These are phyloP conservation scores for Phyllotis vaccarum DNA, from an alignment of 2,797 vertebrate species.

Conservation along the genomic window DNA sequence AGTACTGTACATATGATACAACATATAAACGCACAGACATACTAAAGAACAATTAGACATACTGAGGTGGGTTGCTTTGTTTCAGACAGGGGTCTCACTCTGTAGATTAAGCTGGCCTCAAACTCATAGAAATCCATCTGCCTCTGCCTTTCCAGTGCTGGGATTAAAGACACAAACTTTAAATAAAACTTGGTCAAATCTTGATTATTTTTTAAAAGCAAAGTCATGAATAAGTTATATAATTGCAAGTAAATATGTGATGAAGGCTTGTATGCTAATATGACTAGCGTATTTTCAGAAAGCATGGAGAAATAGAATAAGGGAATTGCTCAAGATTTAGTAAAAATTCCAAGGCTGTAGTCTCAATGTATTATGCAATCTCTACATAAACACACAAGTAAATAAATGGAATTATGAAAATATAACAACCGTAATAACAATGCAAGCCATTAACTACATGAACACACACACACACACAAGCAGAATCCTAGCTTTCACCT, in stretches of 20 bases:
- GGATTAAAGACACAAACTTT: background rate
- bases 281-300: background rate
- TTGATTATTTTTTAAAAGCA: background rate
- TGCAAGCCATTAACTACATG: background rate
- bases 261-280: background rate
- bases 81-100: too few species aligned
- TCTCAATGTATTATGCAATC: background rate
- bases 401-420: background rate
- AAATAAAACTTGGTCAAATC: background rate
- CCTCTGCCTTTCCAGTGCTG: background rate
- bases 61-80: background rate
- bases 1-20: background rate
- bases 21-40: background rate
- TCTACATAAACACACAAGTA: conserved; percentile 1
- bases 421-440: background rate
- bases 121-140: background rate
- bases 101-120: background rate
- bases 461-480: background rate
- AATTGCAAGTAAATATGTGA: background rate
- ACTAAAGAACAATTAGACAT: background rate
- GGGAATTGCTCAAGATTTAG: background rate
- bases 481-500: background rate
- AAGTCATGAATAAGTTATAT: background rate
- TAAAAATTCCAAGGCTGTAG: background rate
- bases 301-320: background rate